A percentile compares a stretch with the other conserved stretches of the same genome.
These are phyloP conservation scores for Caretta caretta DNA, from an alignment of 2,113 vertebrate genomes.

Conservation along the genomic window DNA sequence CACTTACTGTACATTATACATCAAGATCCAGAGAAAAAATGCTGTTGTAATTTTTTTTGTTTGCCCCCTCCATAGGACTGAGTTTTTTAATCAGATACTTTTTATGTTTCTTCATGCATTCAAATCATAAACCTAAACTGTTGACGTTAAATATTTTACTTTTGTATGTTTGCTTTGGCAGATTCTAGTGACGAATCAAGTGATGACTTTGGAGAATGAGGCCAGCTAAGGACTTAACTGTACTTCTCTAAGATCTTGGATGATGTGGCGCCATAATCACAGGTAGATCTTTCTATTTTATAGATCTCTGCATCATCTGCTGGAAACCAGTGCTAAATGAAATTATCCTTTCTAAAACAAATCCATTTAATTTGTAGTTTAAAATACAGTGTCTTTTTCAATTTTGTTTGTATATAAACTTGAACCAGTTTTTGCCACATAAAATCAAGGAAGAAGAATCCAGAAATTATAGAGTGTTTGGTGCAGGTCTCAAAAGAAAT, in stretches of 20 bases:
- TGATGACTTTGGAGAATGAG: background rate
- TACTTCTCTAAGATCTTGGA: background rate
- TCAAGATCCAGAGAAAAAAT: background rate
- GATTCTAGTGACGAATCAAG: background rate
- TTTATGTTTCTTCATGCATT: rapidly evolving
- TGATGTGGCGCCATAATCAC: slow-evolving; percentile 27
- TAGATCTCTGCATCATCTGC: background rate
- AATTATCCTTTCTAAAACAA: rapidly evolving
- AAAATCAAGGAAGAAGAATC: background rate
- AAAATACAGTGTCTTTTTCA: background rate
- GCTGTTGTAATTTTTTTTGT: rapidly evolving
- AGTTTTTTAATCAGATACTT: background rate
- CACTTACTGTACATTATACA: background rate
- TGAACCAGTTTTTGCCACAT: background rate
- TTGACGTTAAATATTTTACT: background rate
- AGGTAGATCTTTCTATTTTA: slow-evolving; percentile 30
- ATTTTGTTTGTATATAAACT: background rate
- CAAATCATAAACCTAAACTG: background rate
- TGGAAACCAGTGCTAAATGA: background rate
- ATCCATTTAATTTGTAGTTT: background rate
- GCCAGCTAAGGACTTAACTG: background rate
- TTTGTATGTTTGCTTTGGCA: slow-evolving; percentile 31
- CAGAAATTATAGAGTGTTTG: background rate
- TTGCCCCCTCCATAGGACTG: background rate
- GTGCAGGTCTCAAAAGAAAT: background rate